Evolutionary conservation across 2,797 vertebrate species (phyloP).

Genomic region (Bradypodion ventrale): DNA sequence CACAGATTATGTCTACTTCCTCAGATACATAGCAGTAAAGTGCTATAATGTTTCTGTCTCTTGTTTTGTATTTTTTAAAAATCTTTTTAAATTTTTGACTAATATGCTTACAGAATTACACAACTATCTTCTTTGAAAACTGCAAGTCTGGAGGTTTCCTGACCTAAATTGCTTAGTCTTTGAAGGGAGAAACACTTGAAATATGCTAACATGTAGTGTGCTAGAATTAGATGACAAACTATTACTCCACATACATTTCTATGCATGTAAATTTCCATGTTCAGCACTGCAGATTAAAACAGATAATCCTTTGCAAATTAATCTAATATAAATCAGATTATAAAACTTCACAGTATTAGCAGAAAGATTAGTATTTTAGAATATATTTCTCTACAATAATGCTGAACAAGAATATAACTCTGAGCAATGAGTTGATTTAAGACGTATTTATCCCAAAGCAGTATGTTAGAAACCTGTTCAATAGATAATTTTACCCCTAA

Average conservation of each 20-base stretch:
- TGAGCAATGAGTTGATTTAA: constrained; percentile 81
- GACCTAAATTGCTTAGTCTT: not conserved
- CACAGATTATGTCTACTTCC: no score
- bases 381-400: constrained; percentile 53
- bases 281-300: not conserved
- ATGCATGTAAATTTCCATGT: not conserved
- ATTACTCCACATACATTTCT: not conserved
- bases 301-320: constrained; percentile 22
- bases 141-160: no score
- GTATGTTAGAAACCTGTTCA: constrained; percentile 82
- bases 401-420: constrained; percentile 78
- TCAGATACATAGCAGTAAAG: no score
- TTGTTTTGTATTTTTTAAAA: no score
- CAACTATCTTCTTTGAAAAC: no score
- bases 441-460: constrained; percentile 87
- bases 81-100: no score
- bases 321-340: constrained; percentile 32
- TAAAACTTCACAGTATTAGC: constrained; percentile 65
- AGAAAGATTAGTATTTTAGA: constrained; percentile 64
- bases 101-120: no score
- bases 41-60: no score
- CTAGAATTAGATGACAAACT: no score
- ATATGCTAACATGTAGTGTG: not conserved
- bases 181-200: not conserved
- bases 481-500: constrained; percentile 81